Conservation (phyloP, 2,888 invertebrate species). For the Drepana falcataria region DNA sequence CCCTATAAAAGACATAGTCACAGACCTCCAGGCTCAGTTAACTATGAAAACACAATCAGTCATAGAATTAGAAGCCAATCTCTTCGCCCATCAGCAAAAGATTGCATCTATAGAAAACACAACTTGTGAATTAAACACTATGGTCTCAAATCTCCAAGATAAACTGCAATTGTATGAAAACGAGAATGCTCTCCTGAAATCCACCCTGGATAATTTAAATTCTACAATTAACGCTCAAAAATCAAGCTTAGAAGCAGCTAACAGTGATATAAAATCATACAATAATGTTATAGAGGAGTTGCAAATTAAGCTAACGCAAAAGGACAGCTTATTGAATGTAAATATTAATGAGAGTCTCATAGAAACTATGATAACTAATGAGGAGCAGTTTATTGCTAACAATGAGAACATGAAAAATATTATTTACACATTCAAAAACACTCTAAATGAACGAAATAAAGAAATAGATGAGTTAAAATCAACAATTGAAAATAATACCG, state of each 20-base stretch:
- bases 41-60: slow-evolving; percentile 38
- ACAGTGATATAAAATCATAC: slow-evolving; percentile 50
- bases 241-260: slow-evolving; percentile 33
- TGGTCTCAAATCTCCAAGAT: slow-evolving; percentile 36
- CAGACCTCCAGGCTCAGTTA: slow-evolving; percentile 40
- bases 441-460: slow-evolving; percentile 40
- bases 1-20: slow-evolving; percentile 27
- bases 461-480: slow-evolving; percentile 47
- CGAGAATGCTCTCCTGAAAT: slow-evolving; percentile 47
- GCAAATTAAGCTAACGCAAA: slow-evolving; percentile 42
- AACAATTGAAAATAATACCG: slow-evolving; percentile 14
- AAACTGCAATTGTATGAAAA: slow-evolving; percentile 38
- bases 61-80: slow-evolving; percentile 42
- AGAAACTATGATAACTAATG: slow-evolving; percentile 51
- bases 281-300: slow-evolving; percentile 50
- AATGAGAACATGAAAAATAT: slow-evolving; percentile 65
- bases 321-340: slow-evolving; percentile 29
- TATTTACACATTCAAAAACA: slow-evolving; percentile 47
- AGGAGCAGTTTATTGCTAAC: slow-evolving; percentile 55
- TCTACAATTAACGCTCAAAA: slow-evolving; percentile 48
- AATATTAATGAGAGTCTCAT: slow-evolving; percentile 37
- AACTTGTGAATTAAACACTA: slow-evolving; percentile 36
- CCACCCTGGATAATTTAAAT: slow-evolving; percentile 48
- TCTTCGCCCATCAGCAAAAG: slow-evolving; percentile 41
- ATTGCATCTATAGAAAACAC: slow-evolving; percentile 43